Evolutionary conservation across 2,888 invertebrate genomes (phyloP).

Genomic region (Napeogenes inachia): DNA sequence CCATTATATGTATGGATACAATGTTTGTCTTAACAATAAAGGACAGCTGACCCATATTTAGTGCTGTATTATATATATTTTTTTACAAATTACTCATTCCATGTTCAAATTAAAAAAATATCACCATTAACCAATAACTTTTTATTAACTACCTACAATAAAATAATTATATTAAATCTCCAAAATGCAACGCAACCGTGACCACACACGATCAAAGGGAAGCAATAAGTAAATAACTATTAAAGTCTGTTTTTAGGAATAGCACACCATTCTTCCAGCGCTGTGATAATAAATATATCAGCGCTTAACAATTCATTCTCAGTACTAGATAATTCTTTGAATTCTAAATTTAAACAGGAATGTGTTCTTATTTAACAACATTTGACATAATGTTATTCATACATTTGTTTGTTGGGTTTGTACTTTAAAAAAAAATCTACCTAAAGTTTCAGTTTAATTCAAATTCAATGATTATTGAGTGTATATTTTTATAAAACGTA

Average conservation of each 20-base stretch:
- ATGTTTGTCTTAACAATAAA: slow-evolving; percentile 23
- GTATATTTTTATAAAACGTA: too few relatives aligned
- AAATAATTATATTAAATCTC: slow-evolving; percentile 35
- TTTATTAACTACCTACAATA: too few relatives aligned
- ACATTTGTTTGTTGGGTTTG: not conserved
- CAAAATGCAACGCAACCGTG: slow-evolving; percentile 35
- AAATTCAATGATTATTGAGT: too few relatives aligned
- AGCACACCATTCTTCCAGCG: slow-evolving; percentile 59
- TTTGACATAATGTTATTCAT: not conserved
- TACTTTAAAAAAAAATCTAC: too few relatives aligned
- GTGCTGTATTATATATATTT: too few relatives aligned
- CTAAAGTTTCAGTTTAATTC: too few relatives aligned
- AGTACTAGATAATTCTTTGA: slow-evolving; percentile 53
- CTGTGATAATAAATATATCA: slow-evolving; percentile 69
- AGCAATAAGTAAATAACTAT: slow-evolving; percentile 52
- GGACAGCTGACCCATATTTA: slow-evolving; percentile 8
- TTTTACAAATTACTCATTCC: too few relatives aligned
- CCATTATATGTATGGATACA: slow-evolving; percentile 21
- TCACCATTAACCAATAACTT: too few relatives aligned
- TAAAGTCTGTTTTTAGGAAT: slow-evolving; percentile 64
- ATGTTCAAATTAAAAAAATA: too few relatives aligned
- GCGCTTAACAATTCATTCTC: slow-evolving; percentile 53
- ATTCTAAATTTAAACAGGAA: slow-evolving; percentile 44
- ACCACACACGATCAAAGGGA: slow-evolving; percentile 70
- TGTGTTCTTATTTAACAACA: slow-evolving; percentile 25